Percentiles rank a stretch among this genome's conserved stretches.
These are phyloP conservation scores for Schizopygopsis pylzovi DNA, from an alignment of 2,797 vertebrate genomes.

Conservation along the genomic window DNA sequence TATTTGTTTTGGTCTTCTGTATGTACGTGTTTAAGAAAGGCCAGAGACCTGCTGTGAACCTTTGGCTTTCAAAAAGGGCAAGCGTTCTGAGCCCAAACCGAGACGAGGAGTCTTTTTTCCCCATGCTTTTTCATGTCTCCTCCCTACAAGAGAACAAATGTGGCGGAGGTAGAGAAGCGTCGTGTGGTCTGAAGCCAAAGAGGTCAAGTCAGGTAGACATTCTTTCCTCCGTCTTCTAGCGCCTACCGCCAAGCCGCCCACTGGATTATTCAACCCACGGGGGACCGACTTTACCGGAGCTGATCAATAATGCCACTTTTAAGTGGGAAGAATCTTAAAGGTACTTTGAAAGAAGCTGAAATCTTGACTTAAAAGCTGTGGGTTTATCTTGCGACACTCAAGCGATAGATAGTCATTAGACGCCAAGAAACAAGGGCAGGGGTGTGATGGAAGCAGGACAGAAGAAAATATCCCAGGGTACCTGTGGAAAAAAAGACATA, in stretches of 20 bases:
- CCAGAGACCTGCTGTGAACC: constrained; percentile 5
- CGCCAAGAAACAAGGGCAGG: not conserved
- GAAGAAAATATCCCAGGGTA: constrained; percentile 30
- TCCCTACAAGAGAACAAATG: constrained; percentile 25
- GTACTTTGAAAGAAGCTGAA: constrained; percentile 47
- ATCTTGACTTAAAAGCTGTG: constrained; percentile 41
- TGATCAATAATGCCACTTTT: constrained; percentile 62
- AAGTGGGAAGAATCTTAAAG: constrained; percentile 50
- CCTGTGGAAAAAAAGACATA: constrained; percentile 34
- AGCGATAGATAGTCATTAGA: constrained; percentile 42
- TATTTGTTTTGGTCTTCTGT: constrained; percentile 25
- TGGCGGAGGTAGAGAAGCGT: constrained; percentile 22
- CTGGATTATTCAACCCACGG: constrained; percentile 53
- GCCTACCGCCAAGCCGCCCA: constrained; percentile 34
- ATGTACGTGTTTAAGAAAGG: constrained; percentile 21
- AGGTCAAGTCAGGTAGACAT: constrained; percentile 50
- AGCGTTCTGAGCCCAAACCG: not conserved
- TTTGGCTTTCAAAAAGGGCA: constrained; percentile 14
- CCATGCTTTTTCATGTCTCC: not conserved
- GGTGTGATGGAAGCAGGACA: not conserved
- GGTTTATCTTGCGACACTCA: constrained; percentile 49
- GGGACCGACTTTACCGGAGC: constrained; percentile 47
- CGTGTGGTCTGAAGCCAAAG: constrained; percentile 36
- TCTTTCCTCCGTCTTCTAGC: constrained; percentile 40
- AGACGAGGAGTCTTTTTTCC: constrained; percentile 7